Conservation (phyloP, 92 coral and sea anemone genomes). For the Pocillopora meandrina region DNA sequence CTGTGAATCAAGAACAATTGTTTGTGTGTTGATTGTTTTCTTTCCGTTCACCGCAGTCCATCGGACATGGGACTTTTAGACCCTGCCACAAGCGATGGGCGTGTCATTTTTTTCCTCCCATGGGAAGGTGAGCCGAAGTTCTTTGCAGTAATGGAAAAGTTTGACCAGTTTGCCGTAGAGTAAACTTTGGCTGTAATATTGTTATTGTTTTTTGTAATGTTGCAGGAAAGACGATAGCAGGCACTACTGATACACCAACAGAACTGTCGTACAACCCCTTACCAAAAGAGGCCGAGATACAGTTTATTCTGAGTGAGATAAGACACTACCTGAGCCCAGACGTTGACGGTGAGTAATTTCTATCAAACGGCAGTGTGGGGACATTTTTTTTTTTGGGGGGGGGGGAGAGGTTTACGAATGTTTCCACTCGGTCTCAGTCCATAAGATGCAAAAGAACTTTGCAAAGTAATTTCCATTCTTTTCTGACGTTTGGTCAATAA, state of each 20-base stretch:
- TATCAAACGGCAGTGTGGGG: background rate
- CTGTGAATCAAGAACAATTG: no score
- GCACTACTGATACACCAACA: constrained; percentile 94
- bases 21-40: background rate
- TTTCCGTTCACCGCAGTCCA: constrained; percentile 68
- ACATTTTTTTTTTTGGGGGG: no score
- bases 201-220: background rate
- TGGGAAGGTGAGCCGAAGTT: constrained; percentile 79
- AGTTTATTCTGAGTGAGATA: constrained; percentile 90
- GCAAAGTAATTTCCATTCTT: no score
- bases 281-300: constrained; percentile 91
- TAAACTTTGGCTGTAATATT: background rate
- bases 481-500: no score
- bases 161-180: background rate
- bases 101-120: constrained; percentile 94
- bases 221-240: constrained; percentile 91
- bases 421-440: background rate
- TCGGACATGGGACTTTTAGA: constrained; percentile 89
- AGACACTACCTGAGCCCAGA: constrained; percentile 90
- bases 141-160: background rate
- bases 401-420: background rate
- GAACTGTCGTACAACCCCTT: constrained; percentile 76
- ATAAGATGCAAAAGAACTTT: background rate
- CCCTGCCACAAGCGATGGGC: constrained; percentile 97
- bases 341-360: constrained; percentile 67